Evolutionary conservation across 1,140 invertebrate genomes (phyloP), one percentile per base, ranked within the genome.

Genomic region (Eufriesea mexicana): DNA sequence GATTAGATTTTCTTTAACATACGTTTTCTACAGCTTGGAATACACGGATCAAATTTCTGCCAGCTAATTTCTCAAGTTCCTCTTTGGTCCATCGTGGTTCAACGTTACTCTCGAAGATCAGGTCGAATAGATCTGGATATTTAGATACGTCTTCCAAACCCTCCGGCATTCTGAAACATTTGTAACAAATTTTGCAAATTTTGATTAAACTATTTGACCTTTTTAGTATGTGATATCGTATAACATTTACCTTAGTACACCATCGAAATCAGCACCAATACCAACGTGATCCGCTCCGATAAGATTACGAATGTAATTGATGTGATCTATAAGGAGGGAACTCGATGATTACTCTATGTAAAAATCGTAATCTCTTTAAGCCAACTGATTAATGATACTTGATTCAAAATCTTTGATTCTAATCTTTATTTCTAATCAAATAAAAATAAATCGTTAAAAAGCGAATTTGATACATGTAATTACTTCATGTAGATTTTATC

Each of bases 31-130:
- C 96, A 90, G 95, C 94, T 85, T 94, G 94, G 90, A 97, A 96
- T 70, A 97, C 97, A 84, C 96, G 92, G 61, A 97, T 93, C 67
- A 97, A 94, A 92, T 97, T 97, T 83, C 94, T 93, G 47, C 96
- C 96, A 49, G 96, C 96, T 49, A 97, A 92, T 93, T 97, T 97
- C 88, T 96, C 95, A 28, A 97, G 92, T 84, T 97, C 96, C n/a
- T 94, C 93, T 68, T 95, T 93, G 1, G 94, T 95, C 96, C 96
- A 97, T 70, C n/a, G 23, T 70, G 93, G 93, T 47, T 95, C 93
- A 49, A 91, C 90, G 16, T 88, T 64, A 70, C 91, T 91, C 23
- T 94, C 91, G 47, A 94, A 91, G 12, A 96, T 92, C 76, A 95
- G 94, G 79, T 96, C 95, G 87, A 97, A 96, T 66, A 97, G 90